Evolutionary conservation across 2,888 invertebrate genomes (phyloP).

Genomic region (Orchesellides sinensis): DNA sequence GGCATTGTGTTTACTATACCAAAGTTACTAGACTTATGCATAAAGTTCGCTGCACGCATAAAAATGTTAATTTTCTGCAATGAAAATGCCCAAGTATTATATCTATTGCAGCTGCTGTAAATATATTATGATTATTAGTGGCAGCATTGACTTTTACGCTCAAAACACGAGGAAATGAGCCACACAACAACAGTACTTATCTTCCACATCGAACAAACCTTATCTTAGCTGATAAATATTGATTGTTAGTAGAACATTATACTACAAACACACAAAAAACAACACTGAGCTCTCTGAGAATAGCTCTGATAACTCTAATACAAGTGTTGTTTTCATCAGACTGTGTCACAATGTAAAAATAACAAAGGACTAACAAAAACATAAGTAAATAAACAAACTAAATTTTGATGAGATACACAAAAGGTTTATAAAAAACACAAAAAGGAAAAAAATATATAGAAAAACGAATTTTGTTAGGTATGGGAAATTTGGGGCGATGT

Average conservation of each 20-base stretch:
- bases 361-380: not conserved
- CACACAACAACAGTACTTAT: too few species aligned
- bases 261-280: conserved; percentile 28
- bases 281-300: conserved; percentile 18
- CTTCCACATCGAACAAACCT: too few species aligned
- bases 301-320: conserved; percentile 2
- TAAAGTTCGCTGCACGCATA: too few species aligned
- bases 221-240: not conserved
- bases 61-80: too few species aligned
- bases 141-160: too few species aligned
- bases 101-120: too few species aligned
- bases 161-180: too few species aligned
- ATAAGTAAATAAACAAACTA: conserved; percentile 17
- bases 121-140: not conserved
- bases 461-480: too few species aligned
- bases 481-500: not conserved
- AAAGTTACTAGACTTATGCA: too few species aligned
- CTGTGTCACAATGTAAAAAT: conserved; percentile 49
- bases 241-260: conserved; percentile 22
- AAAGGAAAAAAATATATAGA: not conserved
- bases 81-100: too few species aligned
- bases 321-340: conserved; percentile 31
- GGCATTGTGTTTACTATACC: too few species aligned
- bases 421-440: not conserved
- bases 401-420: not conserved